phyloP scores from a whole-genome alignment of 2,797 vertebrate species.

The Ptychobarbus kaznakovi region DNA sequence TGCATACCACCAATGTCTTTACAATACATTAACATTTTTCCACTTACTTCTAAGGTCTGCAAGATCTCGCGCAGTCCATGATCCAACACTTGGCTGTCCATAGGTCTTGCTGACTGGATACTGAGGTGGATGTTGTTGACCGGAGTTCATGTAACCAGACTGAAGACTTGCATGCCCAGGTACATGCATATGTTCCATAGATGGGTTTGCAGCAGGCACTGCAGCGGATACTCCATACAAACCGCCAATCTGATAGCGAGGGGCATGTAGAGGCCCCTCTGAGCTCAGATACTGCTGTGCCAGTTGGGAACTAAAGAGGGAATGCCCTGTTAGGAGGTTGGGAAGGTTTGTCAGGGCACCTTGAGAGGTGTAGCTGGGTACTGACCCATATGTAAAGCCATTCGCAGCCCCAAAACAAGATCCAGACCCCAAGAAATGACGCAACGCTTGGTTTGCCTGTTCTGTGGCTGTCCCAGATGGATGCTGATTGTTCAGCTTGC shows the following conservation, averaged over 20 bases:
- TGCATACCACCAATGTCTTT: not conserved
- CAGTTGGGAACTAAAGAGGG: conserved; percentile 75
- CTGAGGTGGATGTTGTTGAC: conserved; percentile 70
- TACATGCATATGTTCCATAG: conserved; percentile 70
- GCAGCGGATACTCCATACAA: conserved; percentile 72
- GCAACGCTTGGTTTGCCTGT: conserved; percentile 62
- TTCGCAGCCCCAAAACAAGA: conserved; percentile 68
- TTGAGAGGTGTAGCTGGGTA: conserved; percentile 71
- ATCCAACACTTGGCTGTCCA: conserved; percentile 68
- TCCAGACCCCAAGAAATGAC: conserved; percentile 47
- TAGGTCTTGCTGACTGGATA: conserved; percentile 74
- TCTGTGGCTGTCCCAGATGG: conserved; percentile 54
- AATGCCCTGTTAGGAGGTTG: conserved; percentile 70
- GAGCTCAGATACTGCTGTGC: conserved; percentile 79
- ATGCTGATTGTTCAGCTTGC: conserved; percentile 77
- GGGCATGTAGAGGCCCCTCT: conserved; percentile 70
- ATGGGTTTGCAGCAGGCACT: conserved; percentile 64
- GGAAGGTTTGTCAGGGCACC: conserved; percentile 65
- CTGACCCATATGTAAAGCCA: conserved; percentile 65
- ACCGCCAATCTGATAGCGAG: conserved; percentile 73
- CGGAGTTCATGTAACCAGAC: conserved; percentile 69
- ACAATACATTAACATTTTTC: not conserved
- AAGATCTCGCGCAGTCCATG: conserved; percentile 73
- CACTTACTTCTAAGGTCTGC: conserved; percentile 80
- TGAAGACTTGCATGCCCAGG: conserved; percentile 67